phyloP scores from a whole-genome alignment of 2,888 invertebrate species.

The Helleia helle region DNA sequence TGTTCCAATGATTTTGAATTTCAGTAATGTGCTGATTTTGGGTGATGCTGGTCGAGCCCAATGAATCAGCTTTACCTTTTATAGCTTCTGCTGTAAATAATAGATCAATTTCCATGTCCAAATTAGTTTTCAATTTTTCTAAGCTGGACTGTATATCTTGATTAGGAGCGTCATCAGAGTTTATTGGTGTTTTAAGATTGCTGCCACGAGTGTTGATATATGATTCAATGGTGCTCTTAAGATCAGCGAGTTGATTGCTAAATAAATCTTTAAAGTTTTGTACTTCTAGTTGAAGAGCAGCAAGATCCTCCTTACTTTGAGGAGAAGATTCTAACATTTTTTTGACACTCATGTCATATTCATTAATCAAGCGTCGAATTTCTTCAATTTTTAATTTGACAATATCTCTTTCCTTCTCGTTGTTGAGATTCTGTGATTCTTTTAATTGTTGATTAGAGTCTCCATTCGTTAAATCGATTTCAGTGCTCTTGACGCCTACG shows the following conservation, averaged over 20 bases:
- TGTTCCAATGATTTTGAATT: too few species aligned
- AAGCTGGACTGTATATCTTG: constrained; percentile 27
- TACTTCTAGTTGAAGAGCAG: constrained; percentile 37
- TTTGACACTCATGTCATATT: constrained; percentile 36
- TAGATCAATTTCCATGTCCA: constrained; percentile 40
- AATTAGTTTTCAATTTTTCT: constrained; percentile 37
- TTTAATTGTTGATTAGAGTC: constrained; percentile 58
- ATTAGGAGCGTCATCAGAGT: constrained; percentile 20
- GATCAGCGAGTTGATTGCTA: constrained; percentile 36
- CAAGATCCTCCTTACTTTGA: constrained; percentile 35
- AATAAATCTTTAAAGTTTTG: constrained; percentile 39
- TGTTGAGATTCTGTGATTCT: constrained; percentile 52
- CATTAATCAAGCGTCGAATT: constrained; percentile 30
- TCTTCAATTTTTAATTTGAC: constrained; percentile 42
- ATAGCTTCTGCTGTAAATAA: too few species aligned
- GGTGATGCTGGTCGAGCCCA: too few species aligned
- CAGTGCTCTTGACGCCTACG: constrained; percentile 31
- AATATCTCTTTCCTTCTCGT: constrained; percentile 30
- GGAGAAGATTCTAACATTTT: constrained; percentile 40
- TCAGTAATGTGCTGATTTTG: too few species aligned
- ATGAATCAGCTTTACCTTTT: too few species aligned
- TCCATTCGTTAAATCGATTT: constrained; percentile 47
- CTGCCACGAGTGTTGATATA: constrained; percentile 28
- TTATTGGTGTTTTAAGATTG: constrained; percentile 15
- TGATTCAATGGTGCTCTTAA: constrained; percentile 39